Evolutionary conservation across 2,888 invertebrate genomes (phyloP), one percentile per base, ranked within the genome.

Genomic region (Plemyria rubiginata): DNA sequence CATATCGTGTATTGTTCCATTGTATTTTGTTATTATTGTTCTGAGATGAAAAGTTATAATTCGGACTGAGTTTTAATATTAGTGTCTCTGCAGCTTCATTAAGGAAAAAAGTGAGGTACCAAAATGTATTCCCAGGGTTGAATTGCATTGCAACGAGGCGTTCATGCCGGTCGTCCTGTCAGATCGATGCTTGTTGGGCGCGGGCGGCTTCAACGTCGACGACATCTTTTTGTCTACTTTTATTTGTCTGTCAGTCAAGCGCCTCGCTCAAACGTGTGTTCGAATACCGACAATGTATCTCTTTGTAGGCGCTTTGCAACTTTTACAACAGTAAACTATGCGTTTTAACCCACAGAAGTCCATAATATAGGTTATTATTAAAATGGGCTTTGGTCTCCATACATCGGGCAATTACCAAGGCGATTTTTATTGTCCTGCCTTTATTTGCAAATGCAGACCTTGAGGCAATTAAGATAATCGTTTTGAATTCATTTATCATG

Each of bases 191-290:
- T 60, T 62, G 60, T 56, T 52, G 54, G 52, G 70, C 54, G 70
- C 67, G 65, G 53, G 57, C 54, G 66, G 54, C 65, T 65, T 70
- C 64, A 65, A 67, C 71, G 60, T 71, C 67, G 68, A 69, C 72
- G 65, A 67, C 70, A 70, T 73, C 75, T 77, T 80, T 85, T 86
- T 88, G 85, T 88, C 82, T 85, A 82, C 81, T 85, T 89, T 89
- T 90, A 89, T 91, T 90, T 88, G 84, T 81, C 85, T 87, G 90
- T 90, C 91, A 87, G 81, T 90, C 90, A 90, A 82, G 79, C 79
- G 80, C 76, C 84, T 79, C 77, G 70, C 73, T 80, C 74, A 81
- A 83, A 82, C 82, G 80, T 75, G 77, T 81, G 81, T 81, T 79
- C 76, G 80, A 79, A 83, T 82, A 79, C 76, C 82, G 84, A 90